Base-by-base conservation (phyloP, 2,888 invertebrate species). In the Orchesella flavescens region DNA sequence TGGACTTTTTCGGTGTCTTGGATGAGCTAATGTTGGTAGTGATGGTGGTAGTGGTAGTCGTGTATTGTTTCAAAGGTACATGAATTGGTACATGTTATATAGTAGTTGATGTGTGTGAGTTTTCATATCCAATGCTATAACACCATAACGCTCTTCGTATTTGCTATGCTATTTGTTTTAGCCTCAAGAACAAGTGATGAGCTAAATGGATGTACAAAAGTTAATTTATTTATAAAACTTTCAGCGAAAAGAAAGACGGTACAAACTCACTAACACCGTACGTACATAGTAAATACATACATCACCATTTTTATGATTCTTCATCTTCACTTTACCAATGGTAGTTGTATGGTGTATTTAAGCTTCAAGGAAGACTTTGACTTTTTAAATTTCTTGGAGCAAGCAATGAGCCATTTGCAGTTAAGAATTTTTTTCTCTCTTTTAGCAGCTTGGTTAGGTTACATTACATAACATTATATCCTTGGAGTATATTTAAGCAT, bases 191-290 rank as follows among this genome's bases (percentile, higher is more conserved):
- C 17, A 65, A 57, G 75, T 75, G 75, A 76, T 76, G 76, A 68
- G 66, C 66, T 76, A 65, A 76, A 76, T 76, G 43, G 57, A 59
- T 21, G 65, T 55, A 43, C 24, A n/a, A 46, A 61, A 76, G 76
- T 57, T 76, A 76, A 69, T 77, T 68, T 76, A 69, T 77, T 59
- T 69, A 69, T 49, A 59, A 59, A 19, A 17, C 46, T 61, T 73
- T 61, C n/a, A 46, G 61, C 59, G 12, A 59, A 44, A 15, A 9
- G 46, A 21, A 44, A 21, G 1, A 9, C 4, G 17, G 46, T 23
- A 7, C 57, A 74, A 61, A 65, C 74, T 46, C 65, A 17, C 23
- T 19, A 71, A 17, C 19, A 49, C 49, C 5, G 49, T 49, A 34
- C 34, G 34, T 4, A 21, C 12, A 43, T 44, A n/a, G 73, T 13